Conservation (phyloP, 2,888 invertebrate genomes). For the Calameuta idolon region DNA sequence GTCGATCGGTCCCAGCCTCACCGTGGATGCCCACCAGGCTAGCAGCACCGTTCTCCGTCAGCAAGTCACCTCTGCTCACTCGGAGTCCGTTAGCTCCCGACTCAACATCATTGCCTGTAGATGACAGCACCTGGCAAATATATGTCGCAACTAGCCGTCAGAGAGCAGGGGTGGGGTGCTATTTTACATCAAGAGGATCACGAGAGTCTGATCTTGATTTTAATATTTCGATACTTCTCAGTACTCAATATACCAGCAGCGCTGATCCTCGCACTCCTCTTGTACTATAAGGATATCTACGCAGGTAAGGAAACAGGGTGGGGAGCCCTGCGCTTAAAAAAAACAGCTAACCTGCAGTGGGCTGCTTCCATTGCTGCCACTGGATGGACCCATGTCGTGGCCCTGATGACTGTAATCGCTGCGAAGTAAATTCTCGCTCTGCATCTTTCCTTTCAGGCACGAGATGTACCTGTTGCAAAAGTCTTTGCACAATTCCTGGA, state of each 20-base stretch:
- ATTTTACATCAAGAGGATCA: constrained; percentile 61
- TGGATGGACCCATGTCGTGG: constrained; percentile 62
- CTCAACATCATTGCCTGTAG: constrained; percentile 69
- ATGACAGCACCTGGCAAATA: constrained; percentile 70
- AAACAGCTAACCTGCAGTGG: constrained; percentile 65
- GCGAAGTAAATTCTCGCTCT: constrained; percentile 85
- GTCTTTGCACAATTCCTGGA: constrained; percentile 94
- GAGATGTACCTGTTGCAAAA: constrained; percentile 94
- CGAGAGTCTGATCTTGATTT: constrained; percentile 26
- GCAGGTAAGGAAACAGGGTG: constrained; percentile 55
- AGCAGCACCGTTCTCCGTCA: constrained; percentile 55
- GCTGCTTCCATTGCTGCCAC: constrained; percentile 65
- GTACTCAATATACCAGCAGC: not conserved
- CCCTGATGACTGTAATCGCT: constrained; percentile 79
- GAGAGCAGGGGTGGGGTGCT: constrained; percentile 66
- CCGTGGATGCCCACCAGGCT: constrained; percentile 2
- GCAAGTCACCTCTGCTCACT: constrained; percentile 66
- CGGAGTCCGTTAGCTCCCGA: constrained; percentile 68
- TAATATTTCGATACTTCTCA: not conserved
- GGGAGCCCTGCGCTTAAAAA: constrained; percentile 40
- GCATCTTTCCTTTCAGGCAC: constrained; percentile 91
- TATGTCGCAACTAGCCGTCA: constrained; percentile 68
- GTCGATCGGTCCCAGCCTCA: constrained; percentile 48
- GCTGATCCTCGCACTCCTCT: constrained; percentile 52
- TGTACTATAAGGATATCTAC: constrained; percentile 61